A percentile compares a stretch with the other conserved stretches of the same genome.
These are phyloP conservation scores for Luffia ferchaultella DNA, from an alignment of 2,888 invertebrate species.

Conservation along the genomic window DNA sequence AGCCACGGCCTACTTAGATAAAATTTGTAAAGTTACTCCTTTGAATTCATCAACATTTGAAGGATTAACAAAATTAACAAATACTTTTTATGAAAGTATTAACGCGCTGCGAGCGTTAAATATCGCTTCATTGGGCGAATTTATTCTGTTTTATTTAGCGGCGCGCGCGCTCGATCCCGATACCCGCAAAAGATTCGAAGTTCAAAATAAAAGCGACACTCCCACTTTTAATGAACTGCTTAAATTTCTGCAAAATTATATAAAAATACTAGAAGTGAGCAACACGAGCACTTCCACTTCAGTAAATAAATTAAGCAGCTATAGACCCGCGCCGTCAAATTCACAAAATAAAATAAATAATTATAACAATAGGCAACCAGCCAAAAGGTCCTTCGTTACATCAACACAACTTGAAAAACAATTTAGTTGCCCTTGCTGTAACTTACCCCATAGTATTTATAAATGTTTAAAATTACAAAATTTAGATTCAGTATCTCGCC, in stretches of 20 bases:
- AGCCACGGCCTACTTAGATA: not conserved
- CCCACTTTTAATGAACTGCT: not conserved
- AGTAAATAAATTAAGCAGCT: not conserved
- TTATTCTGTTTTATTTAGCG: not conserved
- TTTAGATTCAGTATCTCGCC: not conserved
- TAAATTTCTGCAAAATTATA: not conserved
- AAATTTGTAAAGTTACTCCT: not conserved
- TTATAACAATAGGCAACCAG: not conserved
- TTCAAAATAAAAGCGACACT: not conserved
- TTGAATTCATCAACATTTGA: not conserved
- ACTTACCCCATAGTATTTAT: not conserved
- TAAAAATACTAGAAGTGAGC: not conserved
- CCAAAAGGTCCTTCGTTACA: not conserved
- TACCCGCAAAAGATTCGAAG: not conserved
- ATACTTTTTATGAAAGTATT: not conserved
- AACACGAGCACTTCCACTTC: not conserved
- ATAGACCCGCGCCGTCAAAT: not conserved
- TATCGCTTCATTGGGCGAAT: not conserved
- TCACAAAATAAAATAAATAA: not conserved
- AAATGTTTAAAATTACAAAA: not conserved
- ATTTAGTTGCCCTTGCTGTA: not conserved
- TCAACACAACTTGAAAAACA: not conserved
- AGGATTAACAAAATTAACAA: not conserved
- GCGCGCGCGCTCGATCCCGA: not conserved
- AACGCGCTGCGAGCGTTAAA: not conserved